Evolutionary conservation across 2,888 invertebrate genomes (phyloP), one percentile per base, ranked within the genome.

Genomic region (Syrphus vitripennis): DNA sequence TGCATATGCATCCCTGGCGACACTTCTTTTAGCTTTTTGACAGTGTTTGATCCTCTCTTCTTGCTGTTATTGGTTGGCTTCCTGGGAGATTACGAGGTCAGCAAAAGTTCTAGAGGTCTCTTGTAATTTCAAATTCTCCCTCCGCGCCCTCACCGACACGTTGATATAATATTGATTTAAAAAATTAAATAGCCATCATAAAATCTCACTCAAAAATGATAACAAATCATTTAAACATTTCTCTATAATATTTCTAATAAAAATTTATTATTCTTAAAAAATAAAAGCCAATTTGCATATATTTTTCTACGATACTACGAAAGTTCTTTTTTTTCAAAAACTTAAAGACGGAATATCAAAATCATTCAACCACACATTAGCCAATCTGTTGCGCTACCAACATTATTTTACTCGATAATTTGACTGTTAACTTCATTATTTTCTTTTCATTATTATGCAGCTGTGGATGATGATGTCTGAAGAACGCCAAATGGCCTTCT

Each of bases 391-490:
- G 61, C 61, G 24, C 42, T 16, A 34, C 70, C 37, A 71, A 40
- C 77, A 71, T 77, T 82, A 71, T 77, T 82, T 50, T 12, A 48
- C 59, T 59, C 77, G 42, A 82, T 82, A 82, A 82, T 77, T 71
- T 77, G 65, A 74, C 74, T 74, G 74, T 70, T 79, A 79, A 79
- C 79, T 67, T 53, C 24, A 63, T 74, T 74, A 79, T 79, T 83
- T 74, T 55, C 37, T 42, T 74, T 83, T 69, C 79, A 83, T 83
- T 70, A 78, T 79, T n/a, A 55, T 83, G 74, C 83, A 83, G 55
- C 79, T 75, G 83, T 45, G 37, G 45, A 61, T 69, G 72, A 74
- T 63, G 42, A 42, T 63, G 63, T 42, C 59, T 83, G 76, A 16
- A 16, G 24, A 53, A 42, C 53, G 21, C n/a, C 7, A 31, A 71